Evolutionary conservation across 1,140 invertebrate genomes (phyloP).

Genomic region (Gryon sp.): DNA sequence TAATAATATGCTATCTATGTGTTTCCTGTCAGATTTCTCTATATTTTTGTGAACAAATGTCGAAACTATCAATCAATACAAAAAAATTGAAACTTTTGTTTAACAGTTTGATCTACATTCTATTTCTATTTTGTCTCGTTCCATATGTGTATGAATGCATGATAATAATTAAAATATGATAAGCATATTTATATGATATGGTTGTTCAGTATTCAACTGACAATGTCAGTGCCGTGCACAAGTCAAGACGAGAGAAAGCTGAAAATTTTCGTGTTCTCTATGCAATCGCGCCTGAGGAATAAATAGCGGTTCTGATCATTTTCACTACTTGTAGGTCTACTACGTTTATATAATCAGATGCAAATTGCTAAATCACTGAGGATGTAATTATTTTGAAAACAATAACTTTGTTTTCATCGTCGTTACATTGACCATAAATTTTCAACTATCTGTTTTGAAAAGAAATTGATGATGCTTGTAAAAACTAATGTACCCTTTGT

Average conservation of each 20-base stretch:
- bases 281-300: conserved; percentile 35
- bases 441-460: conserved; percentile 38
- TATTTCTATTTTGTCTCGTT: background rate
- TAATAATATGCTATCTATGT: too few relatives aligned
- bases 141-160: conserved; percentile 8
- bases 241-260: conserved; percentile 67
- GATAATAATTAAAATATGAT: conserved; percentile 33
- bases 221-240: conserved; percentile 60
- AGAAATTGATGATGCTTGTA: conserved; percentile 26
- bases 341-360: too few relatives aligned
- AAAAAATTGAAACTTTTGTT: background rate
- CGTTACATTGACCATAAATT: background rate
- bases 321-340: too few relatives aligned
- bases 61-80: too few relatives aligned
- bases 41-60: too few relatives aligned
- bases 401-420: too few relatives aligned
- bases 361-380: too few relatives aligned
- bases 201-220: conserved; percentile 43
- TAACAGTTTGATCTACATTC: background rate
- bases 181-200: conserved; percentile 5
- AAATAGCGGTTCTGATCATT: conserved; percentile 14
- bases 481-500: conserved; percentile 31
- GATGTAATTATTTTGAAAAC: too few relatives aligned
- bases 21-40: too few relatives aligned
- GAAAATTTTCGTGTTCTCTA: conserved; percentile 60